Conservation (phyloP, 2,888 invertebrate species). For the Eupithecia vulgata region DNA sequence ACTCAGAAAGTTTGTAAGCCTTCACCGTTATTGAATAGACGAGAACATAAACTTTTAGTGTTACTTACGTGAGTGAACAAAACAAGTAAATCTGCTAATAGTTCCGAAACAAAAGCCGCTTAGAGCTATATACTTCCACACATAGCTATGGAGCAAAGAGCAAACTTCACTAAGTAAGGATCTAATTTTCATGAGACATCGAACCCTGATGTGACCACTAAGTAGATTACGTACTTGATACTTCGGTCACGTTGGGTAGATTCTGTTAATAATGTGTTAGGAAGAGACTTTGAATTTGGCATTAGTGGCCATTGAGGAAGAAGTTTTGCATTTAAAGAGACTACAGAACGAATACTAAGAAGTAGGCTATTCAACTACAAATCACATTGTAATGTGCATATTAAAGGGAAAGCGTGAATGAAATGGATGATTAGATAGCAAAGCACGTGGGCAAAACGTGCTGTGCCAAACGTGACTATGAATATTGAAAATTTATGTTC, state of each 20-base stretch:
- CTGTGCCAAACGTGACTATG: conserved; percentile 56
- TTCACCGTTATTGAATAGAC: not conserved
- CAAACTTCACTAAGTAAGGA: conserved; percentile 57
- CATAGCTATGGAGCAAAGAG: conserved; percentile 41
- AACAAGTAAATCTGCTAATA: conserved; percentile 26
- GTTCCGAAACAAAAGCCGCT: conserved; percentile 26
- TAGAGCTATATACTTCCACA: not conserved
- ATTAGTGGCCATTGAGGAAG: conserved; percentile 56
- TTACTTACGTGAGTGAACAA: conserved; percentile 4
- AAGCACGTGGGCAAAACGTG: conserved; percentile 57
- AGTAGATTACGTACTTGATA: conserved; percentile 70
- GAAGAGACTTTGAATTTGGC: conserved; percentile 54
- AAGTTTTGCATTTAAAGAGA: conserved; percentile 48
- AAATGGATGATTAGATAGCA: conserved; percentile 53
- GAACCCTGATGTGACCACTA: conserved; percentile 66
- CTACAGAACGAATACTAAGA: conserved; percentile 39
- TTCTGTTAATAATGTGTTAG: conserved; percentile 58
- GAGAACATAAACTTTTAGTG: not conserved
- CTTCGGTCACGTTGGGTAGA: conserved; percentile 55
- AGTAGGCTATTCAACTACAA: conserved; percentile 37
- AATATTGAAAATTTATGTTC: conserved; percentile 40
- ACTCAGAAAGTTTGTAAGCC: not conserved
- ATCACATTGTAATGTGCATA: conserved; percentile 38
- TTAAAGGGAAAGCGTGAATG: conserved; percentile 42
- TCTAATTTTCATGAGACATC: conserved; percentile 70